Evolutionary conservation across 2,113 vertebrate genomes (phyloP).

Genomic region (Neotoma lepida): DNA sequence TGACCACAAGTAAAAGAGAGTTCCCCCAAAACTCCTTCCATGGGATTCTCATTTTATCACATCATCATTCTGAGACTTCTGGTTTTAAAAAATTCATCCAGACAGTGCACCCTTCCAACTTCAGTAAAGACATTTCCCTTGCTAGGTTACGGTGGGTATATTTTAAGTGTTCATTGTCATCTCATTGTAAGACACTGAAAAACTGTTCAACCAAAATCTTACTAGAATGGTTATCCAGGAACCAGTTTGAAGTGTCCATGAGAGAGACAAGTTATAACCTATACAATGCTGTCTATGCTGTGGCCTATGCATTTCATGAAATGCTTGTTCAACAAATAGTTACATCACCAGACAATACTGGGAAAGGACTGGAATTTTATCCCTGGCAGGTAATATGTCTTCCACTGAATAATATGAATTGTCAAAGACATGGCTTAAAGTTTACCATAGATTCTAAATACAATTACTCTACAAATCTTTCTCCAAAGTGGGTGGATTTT

Average conservation of each 20-base stretch:
- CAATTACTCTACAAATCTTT: not conserved
- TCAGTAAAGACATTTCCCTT: not conserved
- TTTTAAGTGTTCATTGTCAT: not conserved
- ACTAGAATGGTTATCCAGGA: not conserved
- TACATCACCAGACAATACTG: not conserved
- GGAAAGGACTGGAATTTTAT: not conserved
- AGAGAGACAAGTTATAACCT: not conserved
- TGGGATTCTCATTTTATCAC: not conserved
- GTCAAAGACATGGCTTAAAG: not conserved
- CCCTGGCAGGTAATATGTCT: not conserved
- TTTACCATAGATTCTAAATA: not conserved
- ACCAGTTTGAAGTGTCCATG: not conserved
- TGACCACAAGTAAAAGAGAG: no score
- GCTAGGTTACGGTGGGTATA: not conserved
- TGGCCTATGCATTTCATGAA: not conserved
- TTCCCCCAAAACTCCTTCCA: not conserved
- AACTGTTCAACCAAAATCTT: not conserved
- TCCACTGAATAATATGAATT: not conserved
- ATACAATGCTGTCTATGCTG: not conserved
- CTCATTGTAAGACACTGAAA: not conserved
- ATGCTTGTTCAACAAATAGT: not conserved
- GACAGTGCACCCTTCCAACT: not conserved
- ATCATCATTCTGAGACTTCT: not conserved
- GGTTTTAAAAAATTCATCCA: not conserved
- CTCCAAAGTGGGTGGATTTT: not conserved